Evolutionary conservation across 2,113 vertebrate species (phyloP), one percentile per base, ranked within the genome.

Genomic region (Callipepla californica): DNA sequence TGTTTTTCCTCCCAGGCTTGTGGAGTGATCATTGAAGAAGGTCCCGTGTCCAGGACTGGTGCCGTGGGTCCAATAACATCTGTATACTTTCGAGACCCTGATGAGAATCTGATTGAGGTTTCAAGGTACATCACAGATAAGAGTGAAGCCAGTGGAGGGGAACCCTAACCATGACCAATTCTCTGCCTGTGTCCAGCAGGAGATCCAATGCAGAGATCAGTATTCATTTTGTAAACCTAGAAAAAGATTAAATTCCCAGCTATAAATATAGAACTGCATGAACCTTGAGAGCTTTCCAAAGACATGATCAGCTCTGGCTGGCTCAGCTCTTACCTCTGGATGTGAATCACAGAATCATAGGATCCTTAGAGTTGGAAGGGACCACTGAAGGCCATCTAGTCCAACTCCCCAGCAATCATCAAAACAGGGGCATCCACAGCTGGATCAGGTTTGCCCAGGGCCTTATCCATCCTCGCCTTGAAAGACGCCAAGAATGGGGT

Each of bases 1-100:
- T 87, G 13, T 79, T 25, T 79, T 18, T 91, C 72, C 81, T 79
- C 94, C n/a, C 95, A 99, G 98, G 96, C 65, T 59, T 99, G 98
- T 96, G 98, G 98, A 17, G 97, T 99, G 16, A 42, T 68, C 9
- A 80, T 98, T 73, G 99, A 99, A 89, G 98, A 99, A 92, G 99
- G 98, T 13, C 99, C 98, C 0, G 98, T 99, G n/a, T 82, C 97
- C 94, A 98, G 99, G 94, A 99, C 93, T 5, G 99, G 98, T 8
- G 98, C 98, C 4, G 59, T 98, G 87, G 98, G 99, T 8, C 92
- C 98, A 13, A 98, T 99, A 88, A 98, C 94, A 38, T 99, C 98
- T 3, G 55, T 99, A 51, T 99, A 99, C 96, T 99, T 99, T 85
- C 96, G 98, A 95, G 98, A 99, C 85, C 99, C 99, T 0, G 98